Percentiles rank a stretch among this genome's conserved stretches.
phyloP scores from a whole-genome alignment of 2,888 invertebrate species.

The Lasioglossum morio region DNA sequence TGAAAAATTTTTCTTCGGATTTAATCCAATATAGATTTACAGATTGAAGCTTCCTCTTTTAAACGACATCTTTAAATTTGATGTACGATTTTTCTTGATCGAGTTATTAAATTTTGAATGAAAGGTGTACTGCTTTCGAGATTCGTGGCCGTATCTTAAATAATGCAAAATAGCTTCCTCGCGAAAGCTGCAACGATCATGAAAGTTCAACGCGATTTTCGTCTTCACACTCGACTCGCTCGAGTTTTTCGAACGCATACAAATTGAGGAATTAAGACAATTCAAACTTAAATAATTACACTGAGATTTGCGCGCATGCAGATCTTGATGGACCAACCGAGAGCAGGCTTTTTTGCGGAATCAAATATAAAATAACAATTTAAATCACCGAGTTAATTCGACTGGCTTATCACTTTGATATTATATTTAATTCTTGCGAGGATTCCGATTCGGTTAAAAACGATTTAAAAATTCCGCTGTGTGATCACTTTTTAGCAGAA shows the following conservation, averaged over 20 bases:
- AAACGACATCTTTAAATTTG: neutral
- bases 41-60: neutral
- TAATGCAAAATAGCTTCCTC: neutral
- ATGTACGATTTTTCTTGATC: neutral
- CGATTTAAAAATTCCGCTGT: neutral
- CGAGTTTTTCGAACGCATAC: conserved; percentile 1
- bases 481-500: neutral
- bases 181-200: neutral
- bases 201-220: neutral
- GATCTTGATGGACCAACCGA: neutral
- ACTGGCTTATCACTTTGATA: neutral
- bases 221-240: neutral
- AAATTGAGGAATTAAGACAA: neutral
- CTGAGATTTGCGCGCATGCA: neutral
- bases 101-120: neutral
- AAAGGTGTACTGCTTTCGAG: neutral
- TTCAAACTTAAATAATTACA: neutral
- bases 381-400: neutral
- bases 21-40: neutral
- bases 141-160: neutral
- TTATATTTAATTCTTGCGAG: neutral
- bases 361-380: neutral
- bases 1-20: neutral
- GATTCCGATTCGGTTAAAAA: neutral
- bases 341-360: neutral